Percentiles rank a stretch among this genome's conserved stretches.
Conservation (phyloP, 2,113 vertebrate genomes). For the Diadophis punctatus region DNA sequence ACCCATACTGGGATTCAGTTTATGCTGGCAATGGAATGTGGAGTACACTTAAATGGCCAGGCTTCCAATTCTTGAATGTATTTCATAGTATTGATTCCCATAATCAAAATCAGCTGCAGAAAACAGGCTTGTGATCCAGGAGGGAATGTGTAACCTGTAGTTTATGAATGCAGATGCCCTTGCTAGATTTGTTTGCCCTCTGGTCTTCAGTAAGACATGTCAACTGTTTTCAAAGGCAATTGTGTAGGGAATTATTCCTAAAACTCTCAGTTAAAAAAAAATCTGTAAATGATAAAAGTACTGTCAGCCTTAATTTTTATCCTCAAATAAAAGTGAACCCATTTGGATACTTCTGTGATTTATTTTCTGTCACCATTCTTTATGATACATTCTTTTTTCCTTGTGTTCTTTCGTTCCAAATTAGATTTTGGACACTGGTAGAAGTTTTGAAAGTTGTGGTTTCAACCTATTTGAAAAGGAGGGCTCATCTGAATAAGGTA, state of each 20-base stretch:
- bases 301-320: conserved; percentile 74
- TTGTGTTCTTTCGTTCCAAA: not conserved
- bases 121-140: conserved; percentile 23
- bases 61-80: conserved; percentile 34
- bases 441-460: not conserved
- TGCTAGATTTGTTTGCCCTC: conserved; percentile 50
- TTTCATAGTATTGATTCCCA: conserved; percentile 1
- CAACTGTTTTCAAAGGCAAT: conserved; percentile 58
- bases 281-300: conserved; percentile 68
- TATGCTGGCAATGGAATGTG: not conserved
- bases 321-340: conserved; percentile 65
- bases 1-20: not conserved
- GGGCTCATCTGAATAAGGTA: not conserved
- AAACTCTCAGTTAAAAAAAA: conserved; percentile 47
- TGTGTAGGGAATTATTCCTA: conserved; percentile 49
- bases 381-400: not conserved
- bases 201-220: conserved; percentile 59
- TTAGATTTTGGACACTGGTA: not conserved
- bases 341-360: conserved; percentile 45
- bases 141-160: conserved; percentile 42
- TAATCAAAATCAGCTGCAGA: conserved; percentile 24
- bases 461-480: not conserved
- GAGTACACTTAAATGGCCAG: not conserved
- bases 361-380: not conserved
- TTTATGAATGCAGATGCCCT: conserved; percentile 55